These are phyloP conservation scores for Drosophila multiciliata DNA, from an alignment of 2,888 invertebrate species.

Conservation along the genomic window DNA sequence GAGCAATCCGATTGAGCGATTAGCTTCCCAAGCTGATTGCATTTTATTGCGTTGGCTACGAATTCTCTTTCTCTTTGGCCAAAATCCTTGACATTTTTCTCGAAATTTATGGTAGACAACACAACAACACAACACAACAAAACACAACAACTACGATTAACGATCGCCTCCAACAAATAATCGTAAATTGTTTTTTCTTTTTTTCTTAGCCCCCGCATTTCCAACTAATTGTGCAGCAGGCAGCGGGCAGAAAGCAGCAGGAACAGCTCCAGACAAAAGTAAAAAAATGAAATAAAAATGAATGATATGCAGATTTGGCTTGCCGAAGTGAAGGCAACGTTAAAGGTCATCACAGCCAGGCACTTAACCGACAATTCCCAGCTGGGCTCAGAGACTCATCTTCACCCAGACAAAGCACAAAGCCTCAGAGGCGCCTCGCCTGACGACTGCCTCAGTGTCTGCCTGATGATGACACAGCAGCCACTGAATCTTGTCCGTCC, in stretches of 20 bases:
- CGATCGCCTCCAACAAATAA: constrained; percentile 59
- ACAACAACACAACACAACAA: constrained; percentile 1
- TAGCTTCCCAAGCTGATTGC: constrained; percentile 61
- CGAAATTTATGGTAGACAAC: constrained; percentile 62
- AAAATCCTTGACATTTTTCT: constrained; percentile 72
- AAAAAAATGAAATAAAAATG: constrained; percentile 51
- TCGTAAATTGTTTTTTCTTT: constrained; percentile 62
- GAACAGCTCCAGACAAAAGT: constrained; percentile 12
- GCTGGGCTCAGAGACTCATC: constrained; percentile 3
- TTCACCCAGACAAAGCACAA: constrained; percentile 1
- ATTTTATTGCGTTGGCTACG: constrained; percentile 48
- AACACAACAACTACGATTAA: constrained; percentile 39
- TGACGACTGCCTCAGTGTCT: constrained; percentile 5
- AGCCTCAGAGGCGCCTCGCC: neutral
- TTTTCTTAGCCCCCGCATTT: constrained; percentile 52
- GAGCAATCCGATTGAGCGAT: constrained; percentile 50
- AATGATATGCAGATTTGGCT: constrained; percentile 74
- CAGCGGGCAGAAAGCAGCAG: constrained; percentile 24
- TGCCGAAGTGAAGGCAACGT: constrained; percentile 61
- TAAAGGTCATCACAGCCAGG: constrained; percentile 68
- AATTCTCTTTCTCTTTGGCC: constrained; percentile 42
- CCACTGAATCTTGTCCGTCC: constrained; percentile 29
- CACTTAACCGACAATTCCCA: constrained; percentile 34
- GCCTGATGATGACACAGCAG: constrained; percentile 69
- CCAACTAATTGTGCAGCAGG: constrained; percentile 61